phyloP scores from a whole-genome alignment of 2,797 vertebrate species.

The Sphenodon punctatus region DNA sequence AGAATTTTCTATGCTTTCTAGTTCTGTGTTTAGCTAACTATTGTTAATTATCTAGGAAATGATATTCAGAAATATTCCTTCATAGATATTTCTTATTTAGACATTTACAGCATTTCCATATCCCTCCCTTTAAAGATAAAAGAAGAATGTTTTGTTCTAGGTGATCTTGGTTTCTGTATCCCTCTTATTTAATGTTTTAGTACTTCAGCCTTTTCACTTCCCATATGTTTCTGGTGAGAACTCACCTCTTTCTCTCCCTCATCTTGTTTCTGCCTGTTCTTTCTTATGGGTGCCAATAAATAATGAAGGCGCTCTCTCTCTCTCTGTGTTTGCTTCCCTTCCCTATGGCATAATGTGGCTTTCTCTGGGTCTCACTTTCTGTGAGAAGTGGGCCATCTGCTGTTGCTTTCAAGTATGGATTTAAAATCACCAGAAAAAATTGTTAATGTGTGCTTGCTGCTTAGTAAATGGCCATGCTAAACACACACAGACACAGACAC shows the following conservation, averaged over 20 bases:
- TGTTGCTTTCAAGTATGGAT: conserved; percentile 75
- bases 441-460: not conserved
- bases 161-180: conserved; percentile 45
- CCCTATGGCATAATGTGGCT: conserved; percentile 24
- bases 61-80: conserved; percentile 52
- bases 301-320: conserved; percentile 58
- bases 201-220: conserved; percentile 49
- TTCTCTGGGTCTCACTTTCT: conserved; percentile 64
- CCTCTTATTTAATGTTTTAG: conserved; percentile 57
- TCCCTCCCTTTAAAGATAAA: conserved; percentile 15
- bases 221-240: conserved; percentile 61
- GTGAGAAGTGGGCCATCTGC: conserved; percentile 81
- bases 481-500: not conserved
- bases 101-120: not conserved
- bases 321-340: conserved; percentile 41
- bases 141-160: conserved; percentile 33
- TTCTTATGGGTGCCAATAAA: conserved; percentile 39
- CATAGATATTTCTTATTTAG: conserved; percentile 35
- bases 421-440: conserved; percentile 15
- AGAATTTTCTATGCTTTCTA: conserved; percentile 65
- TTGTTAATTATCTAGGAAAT: conserved; percentile 56
- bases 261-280: conserved; percentile 61
- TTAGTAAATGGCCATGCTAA: not conserved
- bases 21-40: conserved; percentile 25
- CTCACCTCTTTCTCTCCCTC: conserved; percentile 46